Base-by-base conservation (phyloP, 1,140 invertebrate genomes). In the Hycleus cichorii region DNA sequence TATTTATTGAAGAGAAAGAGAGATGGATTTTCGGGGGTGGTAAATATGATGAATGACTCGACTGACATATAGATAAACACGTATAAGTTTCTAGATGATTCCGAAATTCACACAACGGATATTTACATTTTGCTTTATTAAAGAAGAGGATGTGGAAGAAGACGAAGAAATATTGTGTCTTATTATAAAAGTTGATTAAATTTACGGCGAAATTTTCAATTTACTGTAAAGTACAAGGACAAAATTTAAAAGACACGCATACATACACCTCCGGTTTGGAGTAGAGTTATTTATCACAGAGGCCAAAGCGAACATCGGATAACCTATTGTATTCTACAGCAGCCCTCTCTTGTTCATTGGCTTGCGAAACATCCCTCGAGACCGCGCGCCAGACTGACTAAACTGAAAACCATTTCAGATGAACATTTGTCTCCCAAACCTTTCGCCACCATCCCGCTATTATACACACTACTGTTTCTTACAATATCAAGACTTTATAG, bases 361-460 rank as follows among this genome's bases (percentile, higher is more conserved):
- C 51, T 53, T 53, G 51, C 51, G 51, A 53, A 53, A 53, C 51
- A 58, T 58, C 56, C 56, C 56, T 26, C 26, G 56, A 51, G 56
- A 58, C 49, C 56, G 47, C 49, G 56, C 42, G 43, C 53, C 56
- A 58, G 56, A 58, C 56, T 58, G 48, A 51, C 56, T 58, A 58
- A 58, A 58, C 56, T 58, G 56, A 58, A 58, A 58, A 58, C 56
- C 56, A 58, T 58, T 58, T 51, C 56, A 44, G 49, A 51, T 58
- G 56, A 58, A 58, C 56, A 58, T 58, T 58, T 58, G 56, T 58
- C 56, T 58, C 56, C 56, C 27, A 49, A 58, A 7, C 56, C 48
- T 58, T 58, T 58, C 56, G 39, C 40, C 56, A 48, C 47, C 49
- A 25, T 38, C 38, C 47, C 24, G 18, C n/a, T 27, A 11, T 43